These are phyloP conservation scores for Thunnus albacares DNA, from an alignment of 2,797 vertebrate genomes.

Conservation along the genomic window DNA sequence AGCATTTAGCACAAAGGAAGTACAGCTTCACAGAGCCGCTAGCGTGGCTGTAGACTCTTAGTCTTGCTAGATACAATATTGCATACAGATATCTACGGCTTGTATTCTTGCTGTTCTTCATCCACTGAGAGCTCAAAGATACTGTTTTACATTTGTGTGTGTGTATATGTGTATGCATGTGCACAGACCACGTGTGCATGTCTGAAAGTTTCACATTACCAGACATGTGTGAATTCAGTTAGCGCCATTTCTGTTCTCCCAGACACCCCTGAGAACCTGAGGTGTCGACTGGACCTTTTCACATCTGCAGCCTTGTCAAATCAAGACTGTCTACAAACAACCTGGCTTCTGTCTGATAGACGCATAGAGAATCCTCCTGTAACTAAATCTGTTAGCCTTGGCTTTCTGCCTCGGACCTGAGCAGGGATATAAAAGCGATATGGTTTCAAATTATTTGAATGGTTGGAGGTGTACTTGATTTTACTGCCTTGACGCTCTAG, in stretches of 20 bases:
- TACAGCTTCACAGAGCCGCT: too few relatives aligned
- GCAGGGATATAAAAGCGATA: slow-evolving; percentile 19
- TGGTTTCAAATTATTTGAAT: slow-evolving; percentile 53
- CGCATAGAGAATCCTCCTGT: slow-evolving; percentile 34
- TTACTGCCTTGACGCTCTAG: slow-evolving; percentile 24
- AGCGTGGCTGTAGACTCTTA: too few relatives aligned
- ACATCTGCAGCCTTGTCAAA: slow-evolving; percentile 49
- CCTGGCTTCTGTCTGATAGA: slow-evolving; percentile 49
- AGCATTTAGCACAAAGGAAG: too few relatives aligned
- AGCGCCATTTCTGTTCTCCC: slow-evolving; percentile 34
- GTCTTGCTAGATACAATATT: neutral
- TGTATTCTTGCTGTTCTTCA: neutral
- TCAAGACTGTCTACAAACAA: slow-evolving; percentile 45
- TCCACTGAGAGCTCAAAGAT: neutral
- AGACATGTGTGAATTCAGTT: slow-evolving; percentile 61
- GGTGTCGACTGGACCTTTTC: slow-evolving; percentile 68
- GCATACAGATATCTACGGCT: neutral
- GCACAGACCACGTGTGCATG: neutral
- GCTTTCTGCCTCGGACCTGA: slow-evolving; percentile 23
- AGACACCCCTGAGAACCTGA: slow-evolving; percentile 63
- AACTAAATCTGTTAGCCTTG: slow-evolving; percentile 65
- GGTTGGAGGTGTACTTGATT: slow-evolving; percentile 48
- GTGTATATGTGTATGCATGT: neutral
- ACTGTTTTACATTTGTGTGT: neutral
- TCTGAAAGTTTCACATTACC: neutral